phyloP scores from a whole-genome alignment of 2,888 invertebrate genomes.

The Pachycephus smyrnensis region DNA sequence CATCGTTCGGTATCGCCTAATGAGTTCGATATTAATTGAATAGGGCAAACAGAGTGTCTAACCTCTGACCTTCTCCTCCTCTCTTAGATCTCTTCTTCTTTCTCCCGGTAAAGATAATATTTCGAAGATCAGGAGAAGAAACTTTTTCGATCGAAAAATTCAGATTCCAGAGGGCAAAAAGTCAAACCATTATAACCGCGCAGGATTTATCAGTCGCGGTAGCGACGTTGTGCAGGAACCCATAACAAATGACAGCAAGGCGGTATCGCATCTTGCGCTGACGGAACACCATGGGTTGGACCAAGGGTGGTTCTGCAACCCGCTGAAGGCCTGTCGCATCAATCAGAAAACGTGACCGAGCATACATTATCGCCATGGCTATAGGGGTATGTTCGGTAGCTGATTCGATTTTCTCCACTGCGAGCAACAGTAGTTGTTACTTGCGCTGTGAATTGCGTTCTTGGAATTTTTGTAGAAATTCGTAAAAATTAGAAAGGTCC shows the following conservation, averaged over 20 bases:
- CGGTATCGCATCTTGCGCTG: slow-evolving; percentile 18
- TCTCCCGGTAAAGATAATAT: no score
- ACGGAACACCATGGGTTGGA: background rate
- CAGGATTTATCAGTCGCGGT: slow-evolving; percentile 43
- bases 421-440: background rate
- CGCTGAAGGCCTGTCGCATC: slow-evolving; percentile 36
- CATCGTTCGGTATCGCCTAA: background rate
- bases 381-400: background rate
- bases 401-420: background rate
- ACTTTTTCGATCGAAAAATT: background rate
- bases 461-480: background rate
- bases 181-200: background rate
- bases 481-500: background rate
- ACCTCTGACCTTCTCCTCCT: background rate
- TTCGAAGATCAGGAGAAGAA: background rate
- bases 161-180: background rate
- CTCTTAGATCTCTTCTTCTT: no score
- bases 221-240: slow-evolving; percentile 27
- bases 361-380: slow-evolving; percentile 56
- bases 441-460: background rate
- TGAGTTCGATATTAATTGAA: slow-evolving; percentile 9
- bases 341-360: slow-evolving; percentile 60
- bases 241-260: slow-evolving; percentile 39
- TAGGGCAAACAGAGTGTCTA: slow-evolving; percentile 1
- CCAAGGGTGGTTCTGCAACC: background rate